A percentile compares a stretch with the other conserved stretches of the same genome.
Conservation (phyloP, 2,797 vertebrate species). For the Epinephelus awoara region DNA sequence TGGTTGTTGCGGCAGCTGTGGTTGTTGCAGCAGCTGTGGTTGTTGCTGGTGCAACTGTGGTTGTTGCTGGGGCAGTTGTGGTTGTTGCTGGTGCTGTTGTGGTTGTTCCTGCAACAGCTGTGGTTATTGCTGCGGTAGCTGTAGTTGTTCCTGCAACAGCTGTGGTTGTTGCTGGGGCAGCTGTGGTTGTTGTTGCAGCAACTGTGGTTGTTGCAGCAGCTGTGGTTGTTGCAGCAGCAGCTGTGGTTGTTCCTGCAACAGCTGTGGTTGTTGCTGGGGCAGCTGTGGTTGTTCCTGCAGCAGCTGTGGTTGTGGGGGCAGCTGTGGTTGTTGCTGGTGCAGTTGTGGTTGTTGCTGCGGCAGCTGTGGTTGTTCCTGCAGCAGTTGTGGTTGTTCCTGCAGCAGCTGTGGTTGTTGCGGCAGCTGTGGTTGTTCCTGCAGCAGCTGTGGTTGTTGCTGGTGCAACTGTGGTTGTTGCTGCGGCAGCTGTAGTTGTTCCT, state of each 20-base stretch:
- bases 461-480: too few species aligned
- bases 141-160: rapidly evolving
- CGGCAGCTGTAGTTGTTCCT: too few species aligned
- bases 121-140: background rate
- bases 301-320: background rate
- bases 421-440: too few species aligned
- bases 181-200: background rate
- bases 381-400: too few species aligned
- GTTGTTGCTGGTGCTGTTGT: background rate
- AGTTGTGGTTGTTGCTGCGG: background rate
- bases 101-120: rapidly evolving
- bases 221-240: too few species aligned
- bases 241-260: rapidly evolving
- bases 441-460: too few species aligned
- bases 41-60: background rate
- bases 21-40: background rate
- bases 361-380: background rate
- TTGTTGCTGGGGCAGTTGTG: background rate
- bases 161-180: background rate
- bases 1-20: background rate
- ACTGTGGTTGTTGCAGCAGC: too few species aligned
- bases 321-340: rapidly evolving
- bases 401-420: too few species aligned
- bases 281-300: background rate
- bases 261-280: background rate